Base-by-base conservation (phyloP, 2,797 vertebrate species). In the Tarsius wallacei region DNA sequence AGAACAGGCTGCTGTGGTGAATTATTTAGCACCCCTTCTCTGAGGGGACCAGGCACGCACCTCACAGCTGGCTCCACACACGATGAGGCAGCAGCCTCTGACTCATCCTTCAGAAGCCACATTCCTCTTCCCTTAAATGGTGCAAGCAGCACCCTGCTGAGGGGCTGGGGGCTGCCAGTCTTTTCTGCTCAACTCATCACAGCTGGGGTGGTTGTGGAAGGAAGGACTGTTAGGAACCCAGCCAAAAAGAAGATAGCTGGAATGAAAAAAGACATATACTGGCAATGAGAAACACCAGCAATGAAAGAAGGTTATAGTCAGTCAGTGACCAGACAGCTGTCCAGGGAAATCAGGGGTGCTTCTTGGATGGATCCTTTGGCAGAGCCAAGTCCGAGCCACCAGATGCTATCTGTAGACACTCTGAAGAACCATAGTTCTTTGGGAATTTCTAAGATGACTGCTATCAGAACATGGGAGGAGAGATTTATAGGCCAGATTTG, bases 11-110 rank as follows among this genome's bases (percentile, higher is more conserved):
- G 93, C 92, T 53, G 85, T 84, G 90, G 93, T 98, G 97, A 98
- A 98, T 98, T 98, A 98, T 98, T 98, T 90, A 98, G 94, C 6
- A 71, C 91, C 78, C 97, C 96, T 96, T 59, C 91, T 97, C 95
- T 57, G 76, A 87, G 73, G 93, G 93, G 92, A 92, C 33, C 63
- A 47, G 90, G 73, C n/a, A 51, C 28, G 24, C 61, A 10, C 31
- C 96, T 71, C 70, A 26, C 22, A 57, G 87, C 77, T 11, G 31
- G 82, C 47, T 82, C 68, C 71, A 42, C 21, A 76, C 70, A 86
- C 28, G 53, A 71, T 2, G 31, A 77, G 76, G 86, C 17, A 70
- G 94, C 59, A 59, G 77, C 57, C 70, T 63, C 47, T 94, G 97
- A 97, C 78, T 96, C 95, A 93, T 47, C 49, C 3, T 15, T 57